Evolutionary conservation across 2,113 vertebrate species (phyloP).

Genomic region (Lutjanus erythropterus): DNA sequence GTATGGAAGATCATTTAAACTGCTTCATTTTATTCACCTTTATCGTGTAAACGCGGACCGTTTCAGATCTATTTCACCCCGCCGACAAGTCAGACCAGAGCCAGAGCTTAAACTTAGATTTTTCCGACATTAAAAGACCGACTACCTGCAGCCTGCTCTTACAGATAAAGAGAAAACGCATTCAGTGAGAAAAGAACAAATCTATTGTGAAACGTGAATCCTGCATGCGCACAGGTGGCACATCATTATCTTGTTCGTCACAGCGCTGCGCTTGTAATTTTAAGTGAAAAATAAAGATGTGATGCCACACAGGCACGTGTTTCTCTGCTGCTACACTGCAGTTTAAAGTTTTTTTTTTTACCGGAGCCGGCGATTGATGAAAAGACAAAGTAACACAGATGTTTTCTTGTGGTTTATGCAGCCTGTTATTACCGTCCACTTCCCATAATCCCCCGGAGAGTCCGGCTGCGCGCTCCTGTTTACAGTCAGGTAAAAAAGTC

Average conservation of each 20-base stretch:
- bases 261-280: not conserved
- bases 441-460: conserved; percentile 18
- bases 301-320: not conserved
- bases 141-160: not conserved
- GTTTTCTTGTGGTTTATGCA: conserved; percentile 21
- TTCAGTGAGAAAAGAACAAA: not conserved
- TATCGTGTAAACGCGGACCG: not conserved
- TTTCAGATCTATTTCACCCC: not conserved
- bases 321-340: not conserved
- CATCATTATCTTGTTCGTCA: not conserved
- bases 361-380: not conserved
- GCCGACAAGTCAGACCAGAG: conserved; percentile 7
- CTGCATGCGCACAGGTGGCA: conserved; percentile 16
- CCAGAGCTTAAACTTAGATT: not conserved
- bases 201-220: conserved; percentile 10
- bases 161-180: not conserved
- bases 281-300: not conserved
- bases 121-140: not conserved
- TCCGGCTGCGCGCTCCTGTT: not conserved
- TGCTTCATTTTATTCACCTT: not conserved
- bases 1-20: not conserved
- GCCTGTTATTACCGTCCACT: not conserved
- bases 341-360: not conserved
- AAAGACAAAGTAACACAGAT: not conserved
- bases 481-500: conserved; percentile 6